Percentiles rank a stretch among this genome's conserved stretches.
These are phyloP conservation scores for Sinocyclocheilus anophthalmus DNA, from an alignment of 2,113 vertebrate species.

Conservation along the genomic window DNA sequence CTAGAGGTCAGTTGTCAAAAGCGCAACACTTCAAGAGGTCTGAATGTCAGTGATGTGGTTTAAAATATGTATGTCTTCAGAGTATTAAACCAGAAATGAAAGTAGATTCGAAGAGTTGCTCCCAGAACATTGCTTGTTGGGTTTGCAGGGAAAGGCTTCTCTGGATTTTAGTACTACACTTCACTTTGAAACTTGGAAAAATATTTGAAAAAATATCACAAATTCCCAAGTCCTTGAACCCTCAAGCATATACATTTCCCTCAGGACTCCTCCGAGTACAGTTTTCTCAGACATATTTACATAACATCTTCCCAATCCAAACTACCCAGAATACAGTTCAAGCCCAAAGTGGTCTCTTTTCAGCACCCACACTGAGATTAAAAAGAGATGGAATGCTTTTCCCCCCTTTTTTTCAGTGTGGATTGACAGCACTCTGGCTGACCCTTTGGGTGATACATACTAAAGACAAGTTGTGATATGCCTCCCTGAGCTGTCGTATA, in stretches of 20 bases:
- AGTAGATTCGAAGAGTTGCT: background rate
- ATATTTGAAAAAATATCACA: background rate
- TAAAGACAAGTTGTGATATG: conserved; percentile 71
- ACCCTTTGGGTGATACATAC: conserved; percentile 52
- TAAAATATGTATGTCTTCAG: background rate
- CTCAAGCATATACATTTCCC: background rate
- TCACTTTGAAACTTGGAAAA: background rate
- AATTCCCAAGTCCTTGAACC: background rate
- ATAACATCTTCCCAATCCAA: conserved; percentile 20
- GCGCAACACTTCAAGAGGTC: background rate
- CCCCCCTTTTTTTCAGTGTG: background rate
- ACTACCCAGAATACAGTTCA: conserved; percentile 15
- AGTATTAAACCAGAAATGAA: background rate
- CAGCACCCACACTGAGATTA: conserved; percentile 32
- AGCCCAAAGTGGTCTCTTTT: conserved; percentile 19
- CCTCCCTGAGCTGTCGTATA: conserved; percentile 44
- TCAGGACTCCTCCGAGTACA: background rate
- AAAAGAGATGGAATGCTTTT: conserved; percentile 18
- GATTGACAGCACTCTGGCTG: conserved; percentile 55
- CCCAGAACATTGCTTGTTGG: background rate
- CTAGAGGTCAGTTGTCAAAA: conserved; percentile 79
- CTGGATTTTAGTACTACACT: background rate
- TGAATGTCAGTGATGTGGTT: background rate
- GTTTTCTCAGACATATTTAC: conserved; percentile 2
- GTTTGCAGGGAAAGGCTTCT: background rate